Evolutionary conservation across 2,888 invertebrate species (phyloP).

Genomic region (Ochropacha duplaris): DNA sequence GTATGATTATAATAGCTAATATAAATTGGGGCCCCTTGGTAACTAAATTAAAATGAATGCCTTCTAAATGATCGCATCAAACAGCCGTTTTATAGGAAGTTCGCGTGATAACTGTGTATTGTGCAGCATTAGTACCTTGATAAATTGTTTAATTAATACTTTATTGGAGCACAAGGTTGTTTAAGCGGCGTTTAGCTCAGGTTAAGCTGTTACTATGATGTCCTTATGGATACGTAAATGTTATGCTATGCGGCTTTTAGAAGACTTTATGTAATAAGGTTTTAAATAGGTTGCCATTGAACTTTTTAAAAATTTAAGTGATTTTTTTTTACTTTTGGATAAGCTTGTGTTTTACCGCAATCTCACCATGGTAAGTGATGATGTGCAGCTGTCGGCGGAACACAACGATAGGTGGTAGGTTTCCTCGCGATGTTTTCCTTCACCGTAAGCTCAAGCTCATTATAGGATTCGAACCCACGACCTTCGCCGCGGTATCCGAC

Average conservation of each 20-base stretch:
- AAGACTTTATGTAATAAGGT: no score
- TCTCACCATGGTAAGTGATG: no score
- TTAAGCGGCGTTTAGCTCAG: conserved; percentile 14
- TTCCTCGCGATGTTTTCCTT: no score
- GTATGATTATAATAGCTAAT: background rate
- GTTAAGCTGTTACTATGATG: conserved; percentile 4
- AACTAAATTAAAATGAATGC: conserved; percentile 17
- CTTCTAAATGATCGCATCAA: conserved; percentile 1
- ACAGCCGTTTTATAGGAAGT: conserved; percentile 1
- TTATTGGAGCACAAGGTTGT: conserved; percentile 50
- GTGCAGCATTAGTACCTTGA: conserved; percentile 21
- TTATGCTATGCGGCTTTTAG: background rate
- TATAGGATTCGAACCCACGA: no score
- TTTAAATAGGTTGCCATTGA: no score
- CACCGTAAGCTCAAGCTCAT: no score
- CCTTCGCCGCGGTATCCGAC: no score
- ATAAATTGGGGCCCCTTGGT: background rate
- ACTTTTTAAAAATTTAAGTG: no score
- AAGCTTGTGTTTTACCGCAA: no score
- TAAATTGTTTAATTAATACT: conserved; percentile 41
- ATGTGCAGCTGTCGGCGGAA: no score
- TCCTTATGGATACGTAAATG: background rate
- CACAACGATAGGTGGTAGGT: no score
- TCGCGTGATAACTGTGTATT: conserved; percentile 20
- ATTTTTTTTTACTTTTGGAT: no score